These are phyloP conservation scores for Sprattus sprattus DNA, from an alignment of 2,113 vertebrate species.

Conservation along the genomic window DNA sequence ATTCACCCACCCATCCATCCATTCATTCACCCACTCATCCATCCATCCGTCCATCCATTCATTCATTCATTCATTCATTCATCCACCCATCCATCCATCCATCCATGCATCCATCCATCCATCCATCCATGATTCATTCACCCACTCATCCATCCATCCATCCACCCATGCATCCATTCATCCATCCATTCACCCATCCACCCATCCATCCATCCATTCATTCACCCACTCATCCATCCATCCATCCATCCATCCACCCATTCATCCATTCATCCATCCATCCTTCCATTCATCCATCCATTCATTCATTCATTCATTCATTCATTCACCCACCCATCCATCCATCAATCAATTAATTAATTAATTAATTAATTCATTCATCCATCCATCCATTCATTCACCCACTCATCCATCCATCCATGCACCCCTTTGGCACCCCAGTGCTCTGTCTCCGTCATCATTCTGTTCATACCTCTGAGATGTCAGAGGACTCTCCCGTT, in stretches of 20 bases:
- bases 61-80: no score
- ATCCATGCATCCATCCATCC: background rate
- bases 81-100: background rate
- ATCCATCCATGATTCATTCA: no score
- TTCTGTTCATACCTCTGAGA: background rate
- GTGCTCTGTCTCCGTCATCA: background rate
- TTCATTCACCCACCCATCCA: background rate
- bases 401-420: background rate
- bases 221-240: no score
- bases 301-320: background rate
- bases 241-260: no score
- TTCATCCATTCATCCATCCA: no score
- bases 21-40: background rate
- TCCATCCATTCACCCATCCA: no score
- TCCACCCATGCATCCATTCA: no score
- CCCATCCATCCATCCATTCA: no score
- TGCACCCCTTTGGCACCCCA: background rate
- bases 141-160: no score
- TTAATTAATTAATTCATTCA: no score
- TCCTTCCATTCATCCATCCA: no score
- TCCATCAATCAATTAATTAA: no score
- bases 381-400: background rate
- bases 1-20: background rate
- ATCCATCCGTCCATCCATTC: background rate
- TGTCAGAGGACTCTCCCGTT: background rate